Evolutionary conservation across 2,888 invertebrate genomes (phyloP), one percentile per base, ranked within the genome.

Genomic region (Nymphalis c-album): DNA sequence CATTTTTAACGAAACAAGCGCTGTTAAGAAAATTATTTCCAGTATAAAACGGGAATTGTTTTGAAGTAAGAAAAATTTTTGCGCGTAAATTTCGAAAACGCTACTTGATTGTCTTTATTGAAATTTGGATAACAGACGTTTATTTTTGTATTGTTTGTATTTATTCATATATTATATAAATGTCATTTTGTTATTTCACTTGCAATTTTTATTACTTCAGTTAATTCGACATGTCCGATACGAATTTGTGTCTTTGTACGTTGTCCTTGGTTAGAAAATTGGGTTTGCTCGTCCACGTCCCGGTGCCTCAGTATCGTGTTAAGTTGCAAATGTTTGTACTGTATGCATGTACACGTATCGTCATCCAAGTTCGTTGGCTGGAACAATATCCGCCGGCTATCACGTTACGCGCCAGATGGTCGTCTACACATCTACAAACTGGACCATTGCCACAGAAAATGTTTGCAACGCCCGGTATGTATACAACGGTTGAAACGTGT

Each of bases 361-460:
- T 35, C 35, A 50, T 50, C 47, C 16, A 60, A 60, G 60, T 65
- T 35, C 65, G 66, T 81, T 81, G 78, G 65, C 82, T 80, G 78
- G 83, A 78, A 80, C 83, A 85, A 83, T 86, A 84, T 82, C 82
- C 81, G 70, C 71, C 78, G 73, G 78, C 78, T 78, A 79, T 80
- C 82, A 78, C 78, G 80, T 77, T 80, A 77, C 76, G 71, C 79
- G 79, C 82, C 87, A 85, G 85, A 81, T 86, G 86, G 77, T 79
- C 75, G 60, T 62, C 63, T 70, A 60, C 63, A 66, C 63, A 63
- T 67, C 45, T 68, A 60, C 59, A 63, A 63, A 72, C 74, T 77
- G 74, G 76, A 75, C 72, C 71, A 73, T 71, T 76, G 76, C 75
- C 77, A 76, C 72, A 72, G 72, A 72, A 74, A 73, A 75, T 70